These are phyloP conservation scores for Motacilla tschutschensis DNA, from an alignment of 2,113 vertebrate genomes.

Conservation along the genomic window DNA sequence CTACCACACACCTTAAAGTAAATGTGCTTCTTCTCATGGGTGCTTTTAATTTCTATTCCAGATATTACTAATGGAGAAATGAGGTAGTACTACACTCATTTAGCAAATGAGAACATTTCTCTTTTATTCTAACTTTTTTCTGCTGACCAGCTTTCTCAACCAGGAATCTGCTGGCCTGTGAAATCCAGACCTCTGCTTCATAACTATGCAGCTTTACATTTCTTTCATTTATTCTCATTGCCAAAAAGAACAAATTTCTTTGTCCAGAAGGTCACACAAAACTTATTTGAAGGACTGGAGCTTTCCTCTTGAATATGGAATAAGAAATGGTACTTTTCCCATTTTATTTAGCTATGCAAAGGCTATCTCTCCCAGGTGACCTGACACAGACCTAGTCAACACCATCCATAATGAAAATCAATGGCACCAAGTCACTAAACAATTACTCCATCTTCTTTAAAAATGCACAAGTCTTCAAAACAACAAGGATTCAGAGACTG, in stretches of 20 bases:
- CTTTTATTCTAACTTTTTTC: not conserved
- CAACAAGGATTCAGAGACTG: slow-evolving; percentile 72
- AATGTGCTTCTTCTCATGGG: not conserved
- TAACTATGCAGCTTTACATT: not conserved
- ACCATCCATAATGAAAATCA: slow-evolving; percentile 87
- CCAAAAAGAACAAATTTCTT: slow-evolving; percentile 16
- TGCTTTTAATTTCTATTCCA: not conserved
- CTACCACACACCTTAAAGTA: not conserved
- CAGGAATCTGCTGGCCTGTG: not conserved
- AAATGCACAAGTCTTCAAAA: slow-evolving; percentile 80
- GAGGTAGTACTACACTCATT: not conserved
- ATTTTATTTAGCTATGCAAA: slow-evolving; percentile 81
- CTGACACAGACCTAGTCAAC: slow-evolving; percentile 74
- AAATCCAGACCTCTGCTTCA: not conserved
- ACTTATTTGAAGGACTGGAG: slow-evolving; percentile 53
- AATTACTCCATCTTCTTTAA: slow-evolving; percentile 84
- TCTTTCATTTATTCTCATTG: not conserved
- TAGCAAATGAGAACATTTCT: not conserved
- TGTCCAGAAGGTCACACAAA: slow-evolving; percentile 61
- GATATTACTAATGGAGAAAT: not conserved
- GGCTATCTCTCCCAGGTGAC: slow-evolving; percentile 74
- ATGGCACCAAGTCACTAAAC: slow-evolving; percentile 83
- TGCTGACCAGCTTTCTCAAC: not conserved
- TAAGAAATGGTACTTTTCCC: slow-evolving; percentile 39
- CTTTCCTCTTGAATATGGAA: slow-evolving; percentile 63